phyloP scores from a whole-genome alignment of 2,888 invertebrate species.

The Slavum lentiscoides region DNA sequence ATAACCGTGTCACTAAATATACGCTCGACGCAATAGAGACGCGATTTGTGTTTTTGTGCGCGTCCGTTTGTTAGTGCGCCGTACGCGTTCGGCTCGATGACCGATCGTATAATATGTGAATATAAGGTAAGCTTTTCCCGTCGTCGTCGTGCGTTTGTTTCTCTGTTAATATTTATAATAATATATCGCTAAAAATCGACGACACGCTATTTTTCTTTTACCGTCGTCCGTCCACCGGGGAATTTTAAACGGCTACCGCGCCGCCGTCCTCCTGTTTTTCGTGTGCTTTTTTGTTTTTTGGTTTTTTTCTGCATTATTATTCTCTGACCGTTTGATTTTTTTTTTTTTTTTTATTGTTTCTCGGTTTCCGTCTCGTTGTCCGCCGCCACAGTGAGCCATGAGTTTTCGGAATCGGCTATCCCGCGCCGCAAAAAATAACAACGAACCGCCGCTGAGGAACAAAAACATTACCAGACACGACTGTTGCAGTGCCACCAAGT shows the following conservation, averaged over 20 bases:
- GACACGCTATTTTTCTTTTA: neutral
- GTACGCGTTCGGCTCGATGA: constrained; percentile 34
- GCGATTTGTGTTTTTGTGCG: constrained; percentile 25
- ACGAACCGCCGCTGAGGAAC: constrained; percentile 39
- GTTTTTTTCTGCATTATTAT: too few relatives aligned
- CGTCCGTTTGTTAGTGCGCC: constrained; percentile 44
- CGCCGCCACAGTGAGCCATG: constrained; percentile 38
- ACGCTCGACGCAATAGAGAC: constrained; percentile 48
- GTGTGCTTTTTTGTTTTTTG: neutral
- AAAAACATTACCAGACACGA: constrained; percentile 41
- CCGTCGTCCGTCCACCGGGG: neutral
- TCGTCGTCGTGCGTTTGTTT: neutral
- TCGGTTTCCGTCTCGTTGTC: neutral
- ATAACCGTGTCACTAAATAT: constrained; percentile 47
- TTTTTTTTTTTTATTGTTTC: constrained; percentile 1
- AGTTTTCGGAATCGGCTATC: constrained; percentile 52
- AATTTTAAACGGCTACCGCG: neutral
- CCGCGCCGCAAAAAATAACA: constrained; percentile 47
- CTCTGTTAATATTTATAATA: neutral
- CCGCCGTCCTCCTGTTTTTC: too few relatives aligned
- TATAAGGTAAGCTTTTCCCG: constrained; percentile 28
- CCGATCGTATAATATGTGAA: constrained; percentile 43
- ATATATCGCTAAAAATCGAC: neutral
- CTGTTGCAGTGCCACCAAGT: constrained; percentile 38
- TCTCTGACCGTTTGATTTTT: neutral